Conservation (phyloP, 2,888 invertebrate species). For the Pyrochroa serraticornis region DNA sequence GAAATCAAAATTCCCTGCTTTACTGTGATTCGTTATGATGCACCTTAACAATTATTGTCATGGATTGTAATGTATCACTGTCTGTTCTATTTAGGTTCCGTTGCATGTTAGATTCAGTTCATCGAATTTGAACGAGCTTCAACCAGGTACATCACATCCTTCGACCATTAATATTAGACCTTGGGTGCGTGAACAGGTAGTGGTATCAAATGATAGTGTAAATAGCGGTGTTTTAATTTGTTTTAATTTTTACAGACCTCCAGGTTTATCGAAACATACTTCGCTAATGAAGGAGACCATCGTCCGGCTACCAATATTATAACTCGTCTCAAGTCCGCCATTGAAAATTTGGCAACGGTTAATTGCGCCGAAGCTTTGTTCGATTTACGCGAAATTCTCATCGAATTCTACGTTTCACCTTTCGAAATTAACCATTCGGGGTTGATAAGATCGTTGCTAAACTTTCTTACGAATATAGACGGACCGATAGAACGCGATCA, state of each 20-base stretch:
- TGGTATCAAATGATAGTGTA: no score
- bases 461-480: slow-evolving; percentile 74
- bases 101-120: slow-evolving; percentile 63
- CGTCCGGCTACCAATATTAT: slow-evolving; percentile 82
- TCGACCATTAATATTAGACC: slow-evolving; percentile 65
- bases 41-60: no score
- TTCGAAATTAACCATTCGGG: slow-evolving; percentile 99
- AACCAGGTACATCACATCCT: slow-evolving; percentile 55
- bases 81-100: slow-evolving; percentile 50
- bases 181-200: slow-evolving; percentile 91
- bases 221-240: neutral
- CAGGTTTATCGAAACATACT: slow-evolving; percentile 57
- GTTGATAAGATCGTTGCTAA: slow-evolving; percentile 85
- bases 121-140: slow-evolving; percentile 58
- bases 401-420: slow-evolving; percentile 95
- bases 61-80: no score
- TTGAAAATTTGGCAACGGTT: slow-evolving; percentile 71
- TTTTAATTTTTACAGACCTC: slow-evolving; percentile 44
- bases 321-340: slow-evolving; percentile 79
- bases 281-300: slow-evolving; percentile 63
- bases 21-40: no score
- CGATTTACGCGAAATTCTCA: slow-evolving; percentile 82
- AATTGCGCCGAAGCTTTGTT: slow-evolving; percentile 74
- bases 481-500: slow-evolving; percentile 66
- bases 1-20: no score